These are phyloP conservation scores for Chironomus striatipennis DNA, from an alignment of 1,140 invertebrate genomes.

Conservation along the genomic window DNA sequence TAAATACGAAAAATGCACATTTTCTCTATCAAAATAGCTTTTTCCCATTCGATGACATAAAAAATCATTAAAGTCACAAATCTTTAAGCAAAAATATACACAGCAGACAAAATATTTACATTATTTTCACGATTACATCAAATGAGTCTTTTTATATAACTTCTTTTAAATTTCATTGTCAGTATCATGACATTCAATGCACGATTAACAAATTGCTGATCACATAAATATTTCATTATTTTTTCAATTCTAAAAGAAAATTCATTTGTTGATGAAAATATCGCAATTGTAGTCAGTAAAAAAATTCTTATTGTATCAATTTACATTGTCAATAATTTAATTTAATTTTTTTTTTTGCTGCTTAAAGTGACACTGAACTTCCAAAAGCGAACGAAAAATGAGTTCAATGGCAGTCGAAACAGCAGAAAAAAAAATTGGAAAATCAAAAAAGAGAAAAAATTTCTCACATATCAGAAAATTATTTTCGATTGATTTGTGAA, in stretches of 20 bases:
- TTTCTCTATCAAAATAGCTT: no score
- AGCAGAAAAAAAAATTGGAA: no score
- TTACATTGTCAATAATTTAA: not conserved
- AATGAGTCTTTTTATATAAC: no score
- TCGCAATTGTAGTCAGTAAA: not conserved
- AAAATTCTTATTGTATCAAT: not conserved
- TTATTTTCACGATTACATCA: no score
- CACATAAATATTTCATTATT: no score
- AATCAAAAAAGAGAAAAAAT: not conserved
- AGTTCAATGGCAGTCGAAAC: not conserved
- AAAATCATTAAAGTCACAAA: no score
- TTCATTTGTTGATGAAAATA: not conserved
- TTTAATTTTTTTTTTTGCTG: no score
- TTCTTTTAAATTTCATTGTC: not conserved
- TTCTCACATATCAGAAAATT: not conserved
- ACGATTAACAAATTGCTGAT: not conserved
- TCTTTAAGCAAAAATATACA: no score
- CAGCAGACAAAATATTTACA: no score
- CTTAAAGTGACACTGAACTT: constrained; percentile 3
- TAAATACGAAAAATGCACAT: no score
- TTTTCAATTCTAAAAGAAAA: no score
- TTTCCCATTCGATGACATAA: no score
- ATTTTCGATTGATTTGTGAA: constrained; percentile 17
- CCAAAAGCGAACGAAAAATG: not conserved
- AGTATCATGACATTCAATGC: constrained; percentile 3